Conservation (phyloP, 2,113 vertebrate genomes). For the Melanerpes aurifrons region DNA sequence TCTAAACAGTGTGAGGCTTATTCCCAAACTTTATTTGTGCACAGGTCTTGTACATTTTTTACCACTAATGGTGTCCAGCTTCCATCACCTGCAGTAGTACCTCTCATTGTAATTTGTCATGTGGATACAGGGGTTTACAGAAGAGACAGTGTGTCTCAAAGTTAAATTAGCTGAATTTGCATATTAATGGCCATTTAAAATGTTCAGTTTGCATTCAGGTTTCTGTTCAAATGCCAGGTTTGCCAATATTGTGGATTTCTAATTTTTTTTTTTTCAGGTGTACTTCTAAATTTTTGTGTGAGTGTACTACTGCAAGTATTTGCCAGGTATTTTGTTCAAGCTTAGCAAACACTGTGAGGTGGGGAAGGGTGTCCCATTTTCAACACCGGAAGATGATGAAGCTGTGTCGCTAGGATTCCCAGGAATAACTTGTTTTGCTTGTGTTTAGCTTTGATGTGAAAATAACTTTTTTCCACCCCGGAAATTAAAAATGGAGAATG, state of each 20-base stretch:
- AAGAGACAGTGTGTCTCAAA: background rate
- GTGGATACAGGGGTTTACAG: background rate
- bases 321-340: background rate
- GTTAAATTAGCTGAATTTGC: background rate
- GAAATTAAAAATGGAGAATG: background rate
- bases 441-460: background rate
- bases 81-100: background rate
- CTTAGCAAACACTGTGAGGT: background rate
- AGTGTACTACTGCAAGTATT: background rate
- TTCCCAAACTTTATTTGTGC: background rate
- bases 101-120: background rate
- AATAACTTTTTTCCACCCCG: background rate
- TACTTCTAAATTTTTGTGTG: background rate
- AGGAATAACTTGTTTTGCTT: background rate
- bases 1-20: background rate
- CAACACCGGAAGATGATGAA: background rate
- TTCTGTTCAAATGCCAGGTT: background rate
- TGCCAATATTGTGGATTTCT: background rate
- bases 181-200: background rate
- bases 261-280: background rate
- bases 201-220: background rate
- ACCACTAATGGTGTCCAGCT: background rate
- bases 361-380: background rate
- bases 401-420: background rate
- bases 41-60: background rate